Base-by-base conservation (phyloP, 2,888 invertebrate species). In the Venustoraphidia nigricollis region DNA sequence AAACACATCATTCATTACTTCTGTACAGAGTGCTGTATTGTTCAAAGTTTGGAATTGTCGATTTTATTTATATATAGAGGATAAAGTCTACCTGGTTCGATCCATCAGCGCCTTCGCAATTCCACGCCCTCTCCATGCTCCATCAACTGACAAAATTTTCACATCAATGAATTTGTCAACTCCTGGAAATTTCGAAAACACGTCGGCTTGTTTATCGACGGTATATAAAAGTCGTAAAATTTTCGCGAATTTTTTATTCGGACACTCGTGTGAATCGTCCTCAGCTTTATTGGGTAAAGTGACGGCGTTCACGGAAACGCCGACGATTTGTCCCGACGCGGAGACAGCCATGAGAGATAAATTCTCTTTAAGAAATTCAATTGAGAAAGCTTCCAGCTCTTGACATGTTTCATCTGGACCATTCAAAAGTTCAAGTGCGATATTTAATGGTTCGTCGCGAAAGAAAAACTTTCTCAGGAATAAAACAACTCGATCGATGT, bases 371-470 rank as follows among this genome's bases (percentile, higher is more conserved):
- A 83, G 57, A 1, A 75, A 69, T 17, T 72, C 64, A 6, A 62
- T 59, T 53, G 79, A 78, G 60, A 77, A 82, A 1, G 73, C 72
- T 54, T 83, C 83, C 17, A 83, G 62, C 55, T 81, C 81, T 1
- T 62, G 47, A 59, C 82, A 82, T 8, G 75, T 69, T 10, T 73
- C 73, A 41, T 74, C 69, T 13, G 76, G 73, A 1, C 72, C 74
- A 50, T 77, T 77, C 51, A 81, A 67, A 1, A 83, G 64, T 49
- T 75, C 68, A 38, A 81, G 71, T 41, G 71, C 72, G 9, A 72
- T 63, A 64, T 83, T 83, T 54, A 83, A 68, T 0, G 83, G 83
- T 57, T 83, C 83, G 57, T 83, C 83, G 36, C 72, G 73, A 68
- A 81, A 83, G 72, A 83, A 83, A 62, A 77, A 81, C 50, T 73